phyloP scores from a whole-genome alignment of 2,797 vertebrate genomes.

The Cephalopachus bancanus region DNA sequence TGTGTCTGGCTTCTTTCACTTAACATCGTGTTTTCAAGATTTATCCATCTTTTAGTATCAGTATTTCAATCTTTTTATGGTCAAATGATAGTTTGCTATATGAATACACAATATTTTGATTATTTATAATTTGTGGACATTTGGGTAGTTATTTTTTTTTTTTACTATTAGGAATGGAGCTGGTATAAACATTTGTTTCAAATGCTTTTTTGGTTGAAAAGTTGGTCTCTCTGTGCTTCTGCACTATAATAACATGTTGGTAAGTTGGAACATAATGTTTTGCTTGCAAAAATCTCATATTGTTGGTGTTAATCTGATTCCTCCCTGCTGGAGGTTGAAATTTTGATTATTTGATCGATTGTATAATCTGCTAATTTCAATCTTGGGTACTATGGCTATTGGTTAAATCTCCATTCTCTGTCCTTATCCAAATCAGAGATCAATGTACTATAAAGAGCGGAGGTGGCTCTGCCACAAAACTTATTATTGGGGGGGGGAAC shows the following conservation, averaged over 20 bases:
- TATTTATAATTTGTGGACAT: background rate
- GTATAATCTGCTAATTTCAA: background rate
- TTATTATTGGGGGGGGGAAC: background rate
- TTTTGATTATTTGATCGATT: background rate
- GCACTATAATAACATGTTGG: background rate
- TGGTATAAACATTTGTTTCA: background rate
- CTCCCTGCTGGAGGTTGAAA: background rate
- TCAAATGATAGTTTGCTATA: background rate
- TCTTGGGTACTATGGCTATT: background rate
- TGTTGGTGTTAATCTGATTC: background rate
- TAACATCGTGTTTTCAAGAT: background rate
- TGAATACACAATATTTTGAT: background rate
- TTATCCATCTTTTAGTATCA: conserved; percentile 4
- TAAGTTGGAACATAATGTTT: background rate
- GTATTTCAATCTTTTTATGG: background rate
- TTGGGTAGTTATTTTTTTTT: background rate
- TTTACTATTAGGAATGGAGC: background rate
- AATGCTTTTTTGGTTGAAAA: background rate
- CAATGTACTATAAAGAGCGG: background rate
- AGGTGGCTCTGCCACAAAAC: background rate
- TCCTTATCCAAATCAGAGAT: background rate
- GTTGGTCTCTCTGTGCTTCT: background rate
- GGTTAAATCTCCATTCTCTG: background rate
- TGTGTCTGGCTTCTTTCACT: conserved; percentile 28
- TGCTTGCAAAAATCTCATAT: background rate